Base-by-base conservation (phyloP, 2,888 invertebrate species). In the Rhamnusium bicolor region DNA sequence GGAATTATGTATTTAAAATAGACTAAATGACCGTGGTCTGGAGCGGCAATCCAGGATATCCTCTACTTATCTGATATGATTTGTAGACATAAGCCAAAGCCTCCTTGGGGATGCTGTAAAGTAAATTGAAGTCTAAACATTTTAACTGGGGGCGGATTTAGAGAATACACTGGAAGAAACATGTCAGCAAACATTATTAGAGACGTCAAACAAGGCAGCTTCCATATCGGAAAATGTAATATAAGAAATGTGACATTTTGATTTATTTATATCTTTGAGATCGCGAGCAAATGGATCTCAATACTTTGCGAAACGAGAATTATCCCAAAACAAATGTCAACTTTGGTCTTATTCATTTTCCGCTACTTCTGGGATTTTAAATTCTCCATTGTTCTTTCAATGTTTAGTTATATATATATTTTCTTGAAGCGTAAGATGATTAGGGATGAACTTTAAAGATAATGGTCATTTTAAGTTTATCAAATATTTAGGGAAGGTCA, bases 51-150 rank as follows among this genome's bases (percentile, higher is more conserved):
- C 66, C 54, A 40, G 54, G 24, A 56, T 51, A 58, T 61, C 58
- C 63, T 65, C 51, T 82, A 65, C 65, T 65, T 49, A 14, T 63
- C 53, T 65, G 82, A 84, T 81, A 83, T 84, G 85, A 84, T 85
- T 85, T 84, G 81, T 84, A 83, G 82, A 84, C 81, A 82, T 83
- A 84, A 83, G 84, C 82, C 81, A 81, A 83, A 83, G 81, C 76
- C 78, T 72, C 77, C 79, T 80, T 72, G 68, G 72, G 72, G 84
- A 81, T 81, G 80, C 73, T 81, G 79, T 82, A 86, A 85, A 85
- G 84, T 82, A 86, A 86, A 86, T 86, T 86, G 85, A 84, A 86
- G 83, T 84, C 85, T 86, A 86, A 86, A 86, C 85, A 86, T 86
- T 86, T 86, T 86, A 86, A 86, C 84, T 83, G 80, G 78, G 81